Percentiles rank a stretch among this genome's conserved stretches.
Evolutionary conservation across 2,113 vertebrate genomes (phyloP).

Genomic region (Macheiramphus alcinus): DNA sequence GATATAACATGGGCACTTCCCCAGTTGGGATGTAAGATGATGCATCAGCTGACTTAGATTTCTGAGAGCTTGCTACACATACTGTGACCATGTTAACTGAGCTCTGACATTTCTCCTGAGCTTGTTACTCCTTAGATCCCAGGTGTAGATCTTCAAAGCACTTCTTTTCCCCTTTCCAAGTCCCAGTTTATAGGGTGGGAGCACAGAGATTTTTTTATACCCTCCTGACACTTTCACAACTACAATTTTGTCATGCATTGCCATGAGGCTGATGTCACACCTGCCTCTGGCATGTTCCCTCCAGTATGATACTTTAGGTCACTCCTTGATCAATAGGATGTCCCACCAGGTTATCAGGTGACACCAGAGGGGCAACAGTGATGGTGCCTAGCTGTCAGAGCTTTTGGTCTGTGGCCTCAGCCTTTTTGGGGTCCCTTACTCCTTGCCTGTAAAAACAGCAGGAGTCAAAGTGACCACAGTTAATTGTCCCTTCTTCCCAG

Average conservation of each 20-base stretch:
- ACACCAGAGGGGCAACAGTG: neutral
- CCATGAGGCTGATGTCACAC: neutral
- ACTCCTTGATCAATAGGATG: neutral
- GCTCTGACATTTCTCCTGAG: neutral
- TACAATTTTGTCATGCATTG: neutral
- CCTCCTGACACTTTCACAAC: neutral
- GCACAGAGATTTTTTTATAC: neutral
- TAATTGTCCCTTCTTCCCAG: neutral
- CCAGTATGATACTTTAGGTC: neutral
- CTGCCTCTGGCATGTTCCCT: neutral
- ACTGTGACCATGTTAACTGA: neutral
- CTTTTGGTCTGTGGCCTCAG: neutral
- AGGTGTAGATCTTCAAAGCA: neutral
- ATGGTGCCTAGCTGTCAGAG: neutral
- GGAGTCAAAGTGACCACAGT: neutral
- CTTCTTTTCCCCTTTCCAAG: neutral
- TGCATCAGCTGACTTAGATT: neutral
- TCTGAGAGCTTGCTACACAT: neutral
- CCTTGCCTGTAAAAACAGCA: neutral
- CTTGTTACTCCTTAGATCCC: neutral
- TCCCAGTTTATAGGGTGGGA: neutral
- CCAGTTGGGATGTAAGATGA: neutral
- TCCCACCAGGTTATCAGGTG: neutral
- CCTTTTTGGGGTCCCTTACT: neutral
- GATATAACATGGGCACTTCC: neutral